phyloP scores from a whole-genome alignment of 37 sponge, comb jelly and placozoan species.

The Agelas oroides region DNA sequence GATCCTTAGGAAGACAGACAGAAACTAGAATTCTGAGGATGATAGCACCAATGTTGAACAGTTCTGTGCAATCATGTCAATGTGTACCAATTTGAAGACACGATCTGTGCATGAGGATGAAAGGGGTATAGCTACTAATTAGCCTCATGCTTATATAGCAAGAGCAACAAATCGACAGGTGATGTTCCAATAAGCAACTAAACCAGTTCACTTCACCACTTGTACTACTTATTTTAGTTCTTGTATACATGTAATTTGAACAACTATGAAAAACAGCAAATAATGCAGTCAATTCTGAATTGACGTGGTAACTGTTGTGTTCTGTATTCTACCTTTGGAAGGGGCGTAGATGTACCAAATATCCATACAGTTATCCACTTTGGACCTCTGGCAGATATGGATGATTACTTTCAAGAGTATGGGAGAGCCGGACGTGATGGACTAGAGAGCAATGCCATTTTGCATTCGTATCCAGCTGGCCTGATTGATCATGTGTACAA shows the following conservation, averaged over 20 bases:
- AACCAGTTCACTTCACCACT: too few relatives aligned
- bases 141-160: conserved; percentile 7
- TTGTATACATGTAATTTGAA: too few relatives aligned
- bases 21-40: too few relatives aligned
- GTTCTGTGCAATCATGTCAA: background rate
- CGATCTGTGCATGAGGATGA: background rate
- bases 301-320: background rate
- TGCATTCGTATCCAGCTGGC: background rate
- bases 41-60: background rate
- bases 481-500: too few relatives aligned
- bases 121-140: background rate
- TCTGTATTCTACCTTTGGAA: conserved; percentile 17
- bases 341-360: conserved; percentile 12
- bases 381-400: background rate
- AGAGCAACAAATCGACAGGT: conserved; percentile 6
- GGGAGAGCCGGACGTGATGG: background rate
- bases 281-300: conserved; percentile 1
- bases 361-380: too few relatives aligned
- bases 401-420: conserved; percentile 22
- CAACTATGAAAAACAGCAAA: background rate
- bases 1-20: background rate
- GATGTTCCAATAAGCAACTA: too few relatives aligned
- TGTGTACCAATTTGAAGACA: background rate
- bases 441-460: background rate
- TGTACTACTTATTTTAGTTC: too few relatives aligned